Conservation (phyloP, 2,113 vertebrate species). For the Nerophis lumbriciformis region DNA sequence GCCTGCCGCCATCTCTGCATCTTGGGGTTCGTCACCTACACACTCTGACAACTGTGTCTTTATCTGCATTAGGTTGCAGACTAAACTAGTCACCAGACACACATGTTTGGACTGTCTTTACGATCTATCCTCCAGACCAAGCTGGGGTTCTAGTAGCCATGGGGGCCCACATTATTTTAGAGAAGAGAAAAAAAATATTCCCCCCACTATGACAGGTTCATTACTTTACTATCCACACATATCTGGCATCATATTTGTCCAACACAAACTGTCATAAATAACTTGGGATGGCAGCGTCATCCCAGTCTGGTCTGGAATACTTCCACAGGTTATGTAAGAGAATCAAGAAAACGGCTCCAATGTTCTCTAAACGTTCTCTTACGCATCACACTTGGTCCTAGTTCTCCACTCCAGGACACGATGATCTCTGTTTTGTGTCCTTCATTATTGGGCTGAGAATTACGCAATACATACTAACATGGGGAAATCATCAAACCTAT, state of each 20-base stretch:
- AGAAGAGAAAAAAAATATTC: conserved; percentile 16
- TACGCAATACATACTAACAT: neutral
- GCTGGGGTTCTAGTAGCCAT: conserved; percentile 5
- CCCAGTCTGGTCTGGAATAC: conserved; percentile 24
- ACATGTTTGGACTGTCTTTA: neutral
- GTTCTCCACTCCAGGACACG: conserved; percentile 12
- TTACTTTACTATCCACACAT: conserved; percentile 17
- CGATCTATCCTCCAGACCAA: conserved; percentile 25
- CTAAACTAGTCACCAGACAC: neutral
- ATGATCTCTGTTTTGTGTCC: neutral
- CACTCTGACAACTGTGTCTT: too few relatives aligned
- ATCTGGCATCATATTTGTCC: conserved; percentile 24
- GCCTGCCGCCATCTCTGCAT: too few relatives aligned
- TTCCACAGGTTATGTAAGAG: conserved; percentile 25
- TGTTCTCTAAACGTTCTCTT: conserved; percentile 18
- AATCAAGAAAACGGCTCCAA: conserved; percentile 8
- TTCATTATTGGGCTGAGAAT: neutral
- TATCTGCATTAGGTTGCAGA: conserved; percentile 10
- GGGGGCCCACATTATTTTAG: conserved; percentile 19
- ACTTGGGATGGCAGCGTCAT: conserved; percentile 25
- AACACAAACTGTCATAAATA: conserved; percentile 43
- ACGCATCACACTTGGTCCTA: conserved; percentile 16
- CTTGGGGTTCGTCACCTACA: too few relatives aligned
- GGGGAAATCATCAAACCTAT: too few relatives aligned
- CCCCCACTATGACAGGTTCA: conserved; percentile 20